A percentile compares a stretch with the other conserved stretches of the same genome.
Conservation (phyloP, 2,113 vertebrate species). For the Dryoscopus gambensis region DNA sequence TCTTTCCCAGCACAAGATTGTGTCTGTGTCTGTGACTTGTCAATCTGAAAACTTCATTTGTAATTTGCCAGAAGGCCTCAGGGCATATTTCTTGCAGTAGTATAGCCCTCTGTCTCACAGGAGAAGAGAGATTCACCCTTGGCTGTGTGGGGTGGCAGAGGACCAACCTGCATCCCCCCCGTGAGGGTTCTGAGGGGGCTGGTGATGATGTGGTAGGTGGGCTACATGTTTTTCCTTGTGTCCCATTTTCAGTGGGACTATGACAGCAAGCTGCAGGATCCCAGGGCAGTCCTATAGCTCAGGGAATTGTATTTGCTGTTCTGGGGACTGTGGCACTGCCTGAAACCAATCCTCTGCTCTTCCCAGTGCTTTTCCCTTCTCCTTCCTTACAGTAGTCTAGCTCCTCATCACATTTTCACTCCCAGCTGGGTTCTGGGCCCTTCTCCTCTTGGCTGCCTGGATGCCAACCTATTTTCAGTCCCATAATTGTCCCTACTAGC, state of each 20-base stretch:
- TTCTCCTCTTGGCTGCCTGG: not conserved
- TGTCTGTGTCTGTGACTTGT: slow-evolving; percentile 6
- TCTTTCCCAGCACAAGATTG: not conserved
- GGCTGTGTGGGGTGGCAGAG: not conserved
- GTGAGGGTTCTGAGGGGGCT: not conserved
- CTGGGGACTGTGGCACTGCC: not conserved
- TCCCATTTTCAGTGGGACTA: not conserved
- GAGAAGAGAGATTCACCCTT: not conserved
- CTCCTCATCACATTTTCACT: not conserved
- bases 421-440: not conserved
- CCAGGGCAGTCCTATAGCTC: not conserved
- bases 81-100: not conserved
- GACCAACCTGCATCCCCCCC: not conserved
- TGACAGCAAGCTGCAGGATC: not conserved
- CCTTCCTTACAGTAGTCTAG: not conserved
- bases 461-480: not conserved
- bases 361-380: not conserved
- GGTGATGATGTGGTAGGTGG: not conserved
- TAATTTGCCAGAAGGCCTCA: slow-evolving; percentile 3
- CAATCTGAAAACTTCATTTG: not conserved
- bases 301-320: not conserved
- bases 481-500: not conserved
- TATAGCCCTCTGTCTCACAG: not conserved
- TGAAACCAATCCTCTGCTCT: not conserved
- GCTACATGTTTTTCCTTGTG: not conserved